A percentile compares a stretch with the other conserved stretches of the same genome.
Evolutionary conservation across 2,797 vertebrate genomes (phyloP).

Genomic region (Hylomyscus alleni): DNA sequence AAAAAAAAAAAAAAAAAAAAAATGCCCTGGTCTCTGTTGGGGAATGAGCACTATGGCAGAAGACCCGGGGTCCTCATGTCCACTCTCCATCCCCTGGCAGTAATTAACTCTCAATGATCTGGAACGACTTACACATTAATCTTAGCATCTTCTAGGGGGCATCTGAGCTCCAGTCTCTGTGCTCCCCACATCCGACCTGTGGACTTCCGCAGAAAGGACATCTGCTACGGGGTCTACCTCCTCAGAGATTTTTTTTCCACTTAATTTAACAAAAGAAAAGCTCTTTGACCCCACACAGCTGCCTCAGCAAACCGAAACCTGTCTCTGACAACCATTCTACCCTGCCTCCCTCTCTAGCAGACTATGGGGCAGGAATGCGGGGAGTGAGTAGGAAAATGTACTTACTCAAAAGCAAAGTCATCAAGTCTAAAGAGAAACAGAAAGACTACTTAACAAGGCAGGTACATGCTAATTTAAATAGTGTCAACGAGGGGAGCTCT

Average conservation of each 20-base stretch:
- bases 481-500: neutral
- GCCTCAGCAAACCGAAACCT: slow-evolving; percentile 39
- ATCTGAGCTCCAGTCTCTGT: slow-evolving; percentile 77
- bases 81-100: slow-evolving; percentile 55
- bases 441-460: slow-evolving; percentile 82
- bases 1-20: too few species aligned
- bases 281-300: neutral
- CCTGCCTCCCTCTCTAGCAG: neutral
- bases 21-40: neutral
- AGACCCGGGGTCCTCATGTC: slow-evolving; percentile 38
- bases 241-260: slow-evolving; percentile 72
- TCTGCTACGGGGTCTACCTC: slow-evolving; percentile 73
- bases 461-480: slow-evolving; percentile 18
- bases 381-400: slow-evolving; percentile 85
- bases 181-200: slow-evolving; percentile 77
- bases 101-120: slow-evolving; percentile 47
- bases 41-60: neutral
- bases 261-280: slow-evolving; percentile 76
- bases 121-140: slow-evolving; percentile 77
- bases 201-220: slow-evolving; percentile 79
- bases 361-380: neutral
- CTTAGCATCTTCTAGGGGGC: slow-evolving; percentile 79
- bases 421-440: slow-evolving; percentile 94
- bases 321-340: neutral
- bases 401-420: slow-evolving; percentile 98